These are phyloP conservation scores for Drosophila ananassae DNA, from an alignment of 1,140 invertebrate species.

Conservation along the genomic window DNA sequence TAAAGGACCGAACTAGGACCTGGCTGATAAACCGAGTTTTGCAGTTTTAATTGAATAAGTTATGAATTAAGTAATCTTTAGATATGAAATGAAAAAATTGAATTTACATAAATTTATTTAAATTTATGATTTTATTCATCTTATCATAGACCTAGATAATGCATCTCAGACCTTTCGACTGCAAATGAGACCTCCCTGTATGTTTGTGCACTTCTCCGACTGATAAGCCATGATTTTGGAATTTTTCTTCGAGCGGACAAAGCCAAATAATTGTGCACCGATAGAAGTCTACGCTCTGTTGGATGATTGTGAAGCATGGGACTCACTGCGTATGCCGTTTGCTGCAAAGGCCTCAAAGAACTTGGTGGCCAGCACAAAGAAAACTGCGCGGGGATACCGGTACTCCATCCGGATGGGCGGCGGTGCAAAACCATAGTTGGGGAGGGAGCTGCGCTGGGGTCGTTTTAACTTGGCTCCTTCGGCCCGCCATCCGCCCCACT, in stretches of 20 bases:
- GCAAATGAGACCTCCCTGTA: slow-evolving; percentile 40
- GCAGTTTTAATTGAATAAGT: too few species aligned
- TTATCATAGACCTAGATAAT: slow-evolving; percentile 15
- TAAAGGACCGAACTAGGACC: background rate
- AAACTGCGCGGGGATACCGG: slow-evolving; percentile 76
- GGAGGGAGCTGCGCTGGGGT: slow-evolving; percentile 52
- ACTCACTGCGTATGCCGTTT: slow-evolving; percentile 83
- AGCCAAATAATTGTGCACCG: slow-evolving; percentile 51
- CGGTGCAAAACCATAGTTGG: slow-evolving; percentile 70
- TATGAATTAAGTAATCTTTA: too few species aligned
- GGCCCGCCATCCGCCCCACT: slow-evolving; percentile 16
- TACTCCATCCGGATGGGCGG: slow-evolving; percentile 53
- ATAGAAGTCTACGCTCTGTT: too few species aligned
- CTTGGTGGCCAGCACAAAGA: slow-evolving; percentile 75
- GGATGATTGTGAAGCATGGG: background rate
- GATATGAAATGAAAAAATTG: too few species aligned
- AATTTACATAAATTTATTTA: too few species aligned
- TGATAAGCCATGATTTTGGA: slow-evolving; percentile 55
- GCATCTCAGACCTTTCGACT: slow-evolving; percentile 23
- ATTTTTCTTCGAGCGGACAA: slow-evolving; percentile 49
- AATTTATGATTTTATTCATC: background rate
- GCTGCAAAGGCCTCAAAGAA: slow-evolving; percentile 83
- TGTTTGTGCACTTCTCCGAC: slow-evolving; percentile 20
- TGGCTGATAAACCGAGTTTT: too few species aligned
- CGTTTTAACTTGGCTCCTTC: slow-evolving; percentile 39